Evolutionary conservation across 2,113 vertebrate species (phyloP).

Genomic region (Tragelaphus imberbis): DNA sequence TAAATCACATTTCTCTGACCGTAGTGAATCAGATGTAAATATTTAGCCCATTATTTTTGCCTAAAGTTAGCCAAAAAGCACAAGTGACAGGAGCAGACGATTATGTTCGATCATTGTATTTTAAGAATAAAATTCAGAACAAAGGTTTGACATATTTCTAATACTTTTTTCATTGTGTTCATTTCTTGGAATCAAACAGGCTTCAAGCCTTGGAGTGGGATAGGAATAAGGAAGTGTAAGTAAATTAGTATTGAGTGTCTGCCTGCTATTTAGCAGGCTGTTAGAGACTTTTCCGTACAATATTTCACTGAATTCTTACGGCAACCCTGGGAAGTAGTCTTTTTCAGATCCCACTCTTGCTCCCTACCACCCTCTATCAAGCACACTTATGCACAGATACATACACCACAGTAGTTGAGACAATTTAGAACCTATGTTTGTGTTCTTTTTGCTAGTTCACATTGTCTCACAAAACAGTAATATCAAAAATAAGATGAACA

Average conservation of each 20-base stretch:
- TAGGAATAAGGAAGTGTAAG: neutral
- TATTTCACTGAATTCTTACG: neutral
- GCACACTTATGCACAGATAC: neutral
- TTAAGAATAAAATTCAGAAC: slow-evolving; percentile 16
- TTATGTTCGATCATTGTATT: neutral
- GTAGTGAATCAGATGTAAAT: neutral
- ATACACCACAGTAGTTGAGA: neutral
- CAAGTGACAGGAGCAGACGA: neutral
- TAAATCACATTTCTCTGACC: neutral
- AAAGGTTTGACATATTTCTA: neutral
- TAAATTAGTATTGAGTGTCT: neutral
- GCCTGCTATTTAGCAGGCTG: neutral
- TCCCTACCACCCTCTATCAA: neutral
- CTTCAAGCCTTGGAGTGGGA: neutral
- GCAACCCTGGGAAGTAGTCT: neutral
- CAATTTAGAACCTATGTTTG: neutral
- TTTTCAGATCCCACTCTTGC: neutral
- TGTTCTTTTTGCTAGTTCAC: slow-evolving; percentile 3
- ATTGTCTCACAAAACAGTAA: neutral
- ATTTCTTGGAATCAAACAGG: neutral
- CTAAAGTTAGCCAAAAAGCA: neutral
- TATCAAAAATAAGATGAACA: neutral
- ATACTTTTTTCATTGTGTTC: neutral
- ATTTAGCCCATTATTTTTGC: neutral
- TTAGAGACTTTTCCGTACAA: neutral